These are phyloP conservation scores for Ametastegia equiseti DNA, from an alignment of 2,888 invertebrate species.

Conservation along the genomic window DNA sequence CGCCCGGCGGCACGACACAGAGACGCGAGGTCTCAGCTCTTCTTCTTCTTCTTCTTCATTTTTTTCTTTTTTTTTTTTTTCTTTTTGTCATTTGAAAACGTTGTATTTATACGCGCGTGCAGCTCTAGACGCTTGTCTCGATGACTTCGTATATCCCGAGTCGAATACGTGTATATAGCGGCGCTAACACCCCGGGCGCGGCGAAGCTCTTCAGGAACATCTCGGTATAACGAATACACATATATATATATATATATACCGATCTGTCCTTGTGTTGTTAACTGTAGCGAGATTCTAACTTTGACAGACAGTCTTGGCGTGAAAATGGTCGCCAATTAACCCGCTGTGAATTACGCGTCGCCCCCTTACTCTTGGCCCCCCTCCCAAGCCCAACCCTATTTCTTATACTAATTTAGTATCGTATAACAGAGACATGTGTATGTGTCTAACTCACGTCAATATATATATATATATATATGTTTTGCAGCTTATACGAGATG, in stretches of 20 bases:
- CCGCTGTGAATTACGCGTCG: constrained; percentile 73
- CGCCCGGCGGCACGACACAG: constrained; percentile 47
- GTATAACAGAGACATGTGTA: constrained; percentile 48
- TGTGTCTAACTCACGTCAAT: not conserved
- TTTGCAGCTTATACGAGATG: too few species aligned
- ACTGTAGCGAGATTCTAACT: constrained; percentile 62
- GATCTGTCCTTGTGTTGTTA: constrained; percentile 58
- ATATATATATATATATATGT: not conserved
- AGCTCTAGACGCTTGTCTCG: constrained; percentile 38
- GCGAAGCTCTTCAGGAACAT: too few species aligned
- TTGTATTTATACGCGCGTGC: constrained; percentile 38
- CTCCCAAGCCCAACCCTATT: too few species aligned
- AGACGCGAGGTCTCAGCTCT: constrained; percentile 16
- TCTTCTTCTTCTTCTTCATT: constrained; percentile 24
- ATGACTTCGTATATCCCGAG: not conserved
- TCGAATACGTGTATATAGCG: not conserved
- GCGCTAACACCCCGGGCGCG: not conserved
- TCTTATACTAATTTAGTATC: constrained; percentile 74
- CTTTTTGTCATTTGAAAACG: constrained; percentile 9
- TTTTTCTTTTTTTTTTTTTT: constrained; percentile 18
- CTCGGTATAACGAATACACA: too few species aligned
- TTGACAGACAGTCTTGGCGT: constrained; percentile 74
- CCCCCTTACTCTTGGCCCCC: constrained; percentile 64
- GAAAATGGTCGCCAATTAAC: constrained; percentile 75
- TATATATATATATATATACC: too few species aligned